Evolutionary conservation across 2,888 invertebrate genomes (phyloP).

Genomic region (Megamerina dolium): DNA sequence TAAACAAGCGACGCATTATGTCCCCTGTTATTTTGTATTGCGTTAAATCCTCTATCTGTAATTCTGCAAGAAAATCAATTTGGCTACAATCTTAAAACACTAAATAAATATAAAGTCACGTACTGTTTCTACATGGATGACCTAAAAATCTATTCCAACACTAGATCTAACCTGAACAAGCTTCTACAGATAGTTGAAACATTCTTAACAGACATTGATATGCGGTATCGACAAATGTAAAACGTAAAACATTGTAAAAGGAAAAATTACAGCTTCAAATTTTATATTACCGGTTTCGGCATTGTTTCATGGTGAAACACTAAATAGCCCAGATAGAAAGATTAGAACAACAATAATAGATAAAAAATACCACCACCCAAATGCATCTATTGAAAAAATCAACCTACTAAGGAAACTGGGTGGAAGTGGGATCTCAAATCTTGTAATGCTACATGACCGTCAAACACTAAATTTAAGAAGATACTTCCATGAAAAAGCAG

Average conservation of each 20-base stretch:
- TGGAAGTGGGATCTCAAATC: slow-evolving; percentile 1
- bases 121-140: no score
- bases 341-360: slow-evolving; percentile 1
- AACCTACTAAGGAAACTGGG: background rate
- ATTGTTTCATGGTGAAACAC: no score
- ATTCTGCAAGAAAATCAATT: background rate
- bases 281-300: no score
- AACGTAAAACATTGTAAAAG: no score
- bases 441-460: slow-evolving; percentile 1
- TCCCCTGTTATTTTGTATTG: background rate
- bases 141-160: no score
- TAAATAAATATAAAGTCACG: no score
- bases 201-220: no score
- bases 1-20: background rate
- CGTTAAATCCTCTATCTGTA: background rate
- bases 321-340: slow-evolving; percentile 2
- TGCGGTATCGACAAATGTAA: slow-evolving; percentile 1
- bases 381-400: slow-evolving; percentile 3
- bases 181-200: no score
- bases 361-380: slow-evolving; percentile 4
- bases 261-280: no score
- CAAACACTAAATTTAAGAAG: background rate
- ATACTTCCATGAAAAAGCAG: background rate
- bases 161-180: no score
- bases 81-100: no score